Evolutionary conservation across 2,797 vertebrate species (phyloP), one percentile per base, ranked within the genome.

Genomic region (Notoglanidium macrostoma): DNA sequence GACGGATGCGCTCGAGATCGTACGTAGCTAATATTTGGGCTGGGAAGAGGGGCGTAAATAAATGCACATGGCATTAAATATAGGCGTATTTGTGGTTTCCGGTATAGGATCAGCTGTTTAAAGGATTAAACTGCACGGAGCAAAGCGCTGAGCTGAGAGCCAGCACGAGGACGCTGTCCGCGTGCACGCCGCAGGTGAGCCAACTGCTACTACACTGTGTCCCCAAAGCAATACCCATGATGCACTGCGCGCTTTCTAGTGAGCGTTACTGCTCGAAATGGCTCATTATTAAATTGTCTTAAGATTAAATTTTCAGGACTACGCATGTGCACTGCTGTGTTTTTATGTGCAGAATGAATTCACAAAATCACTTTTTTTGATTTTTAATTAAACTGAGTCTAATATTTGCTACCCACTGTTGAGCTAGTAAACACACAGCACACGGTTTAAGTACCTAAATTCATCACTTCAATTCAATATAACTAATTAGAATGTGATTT

Each of bases 141-240:
- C 93, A 93, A 89, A 92, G 79, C 3, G 49, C 94, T 72, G 89
- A 94, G 89, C 85, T 95, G 83, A 90, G 92, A 84, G 44, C 11
- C 9, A 32, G 85, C 35, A 93, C 89, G 1, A 76, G 85, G 63
- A 96, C 93, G 0, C 12, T 91, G 0, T 90, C 86, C 35, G 92
- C 85, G 4, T 96, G 96, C 80, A 74, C 87, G 14, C 94, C 95
- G 61, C 84, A 88, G 92, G 95, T 95, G 84, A 85, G 68, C 32
- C 8, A 68, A 35, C 12, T 35, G 8, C 4, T 21, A 21, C 49
- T 29, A 3, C 21, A 40, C 54, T 17, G 46, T 29, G 32, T 81
- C 40, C 17, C 14, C 67, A 46, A 44, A 23, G 70, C 70, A 44
- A 72, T 46, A 1, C 73, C 44, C 46, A 76, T 51, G 73, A 49